Evolutionary conservation across 1,140 invertebrate genomes (phyloP).

Genomic region (Drosophila sproati): DNA sequence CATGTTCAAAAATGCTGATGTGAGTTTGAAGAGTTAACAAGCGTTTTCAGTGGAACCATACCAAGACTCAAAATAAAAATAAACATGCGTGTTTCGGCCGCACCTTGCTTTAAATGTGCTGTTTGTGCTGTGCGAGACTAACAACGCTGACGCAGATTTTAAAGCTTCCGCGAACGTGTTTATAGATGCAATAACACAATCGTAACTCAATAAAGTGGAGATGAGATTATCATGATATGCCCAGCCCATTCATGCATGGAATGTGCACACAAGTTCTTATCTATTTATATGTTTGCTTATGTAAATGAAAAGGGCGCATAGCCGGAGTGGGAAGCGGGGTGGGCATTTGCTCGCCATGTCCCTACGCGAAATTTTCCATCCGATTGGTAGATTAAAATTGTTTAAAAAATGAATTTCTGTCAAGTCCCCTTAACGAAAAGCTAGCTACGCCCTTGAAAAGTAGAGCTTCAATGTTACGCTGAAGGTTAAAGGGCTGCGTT

Average conservation of each 20-base stretch:
- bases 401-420: neutral
- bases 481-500: conserved; percentile 55
- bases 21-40: too few species aligned
- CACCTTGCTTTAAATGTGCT: neutral
- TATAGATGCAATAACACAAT: conserved; percentile 5
- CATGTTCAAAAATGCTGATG: too few species aligned
- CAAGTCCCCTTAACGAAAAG: neutral
- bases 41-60: too few species aligned
- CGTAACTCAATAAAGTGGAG: neutral
- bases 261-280: neutral
- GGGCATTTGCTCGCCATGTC: too few species aligned
- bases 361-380: too few species aligned
- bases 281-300: neutral
- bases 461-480: conserved; percentile 64
- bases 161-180: neutral
- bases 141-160: neutral
- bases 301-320: too few species aligned
- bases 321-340: too few species aligned
- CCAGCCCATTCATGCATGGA: neutral
- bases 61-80: too few species aligned
- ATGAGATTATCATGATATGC: neutral
- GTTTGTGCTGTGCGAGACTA: neutral
- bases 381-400: too few species aligned
- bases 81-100: neutral
- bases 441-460: neutral